Percentiles rank a stretch among this genome's conserved stretches.
Evolutionary conservation across 2,888 invertebrate genomes (phyloP).

Genomic region (Andrena dorsata): DNA sequence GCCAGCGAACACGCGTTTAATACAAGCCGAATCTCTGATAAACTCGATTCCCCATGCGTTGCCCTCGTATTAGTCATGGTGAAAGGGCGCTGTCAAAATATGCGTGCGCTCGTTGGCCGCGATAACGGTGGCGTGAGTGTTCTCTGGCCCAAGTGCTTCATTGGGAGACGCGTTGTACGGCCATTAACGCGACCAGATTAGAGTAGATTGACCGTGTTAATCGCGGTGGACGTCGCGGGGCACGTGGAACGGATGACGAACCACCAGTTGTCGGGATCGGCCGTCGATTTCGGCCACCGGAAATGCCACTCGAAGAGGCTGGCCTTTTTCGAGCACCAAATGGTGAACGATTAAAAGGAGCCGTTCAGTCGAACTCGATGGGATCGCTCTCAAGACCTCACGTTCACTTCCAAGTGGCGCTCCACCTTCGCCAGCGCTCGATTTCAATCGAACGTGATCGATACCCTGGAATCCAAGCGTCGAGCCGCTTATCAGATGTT

Average conservation of each 20-base stretch:
- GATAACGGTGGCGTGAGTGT: constrained; percentile 24
- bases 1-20: constrained; percentile 17
- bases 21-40: constrained; percentile 41
- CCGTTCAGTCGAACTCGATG: not conserved
- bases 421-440: constrained; percentile 8
- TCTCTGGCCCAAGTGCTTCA: not conserved
- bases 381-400: not conserved
- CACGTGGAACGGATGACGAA: constrained; percentile 32
- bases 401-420: constrained; percentile 29
- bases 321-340: not conserved
- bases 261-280: constrained; percentile 48
- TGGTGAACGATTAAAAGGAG: too few relatives aligned
- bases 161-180: not conserved
- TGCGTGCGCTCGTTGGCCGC: not conserved
- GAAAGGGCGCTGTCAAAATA: constrained; percentile 53
- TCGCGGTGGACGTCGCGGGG: constrained; percentile 11
- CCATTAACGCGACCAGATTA: constrained; percentile 51
- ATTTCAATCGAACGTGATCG: constrained; percentile 38
- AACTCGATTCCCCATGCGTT: constrained; percentile 16
- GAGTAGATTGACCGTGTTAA: constrained; percentile 35
- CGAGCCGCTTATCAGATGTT: constrained; percentile 47
- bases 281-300: not conserved
- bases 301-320: not conserved
- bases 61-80: constrained; percentile 49
- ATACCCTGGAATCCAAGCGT: constrained; percentile 24